Evolutionary conservation across 2,797 vertebrate species (phyloP).

Genomic region (Myoxocephalus aenaeus): DNA sequence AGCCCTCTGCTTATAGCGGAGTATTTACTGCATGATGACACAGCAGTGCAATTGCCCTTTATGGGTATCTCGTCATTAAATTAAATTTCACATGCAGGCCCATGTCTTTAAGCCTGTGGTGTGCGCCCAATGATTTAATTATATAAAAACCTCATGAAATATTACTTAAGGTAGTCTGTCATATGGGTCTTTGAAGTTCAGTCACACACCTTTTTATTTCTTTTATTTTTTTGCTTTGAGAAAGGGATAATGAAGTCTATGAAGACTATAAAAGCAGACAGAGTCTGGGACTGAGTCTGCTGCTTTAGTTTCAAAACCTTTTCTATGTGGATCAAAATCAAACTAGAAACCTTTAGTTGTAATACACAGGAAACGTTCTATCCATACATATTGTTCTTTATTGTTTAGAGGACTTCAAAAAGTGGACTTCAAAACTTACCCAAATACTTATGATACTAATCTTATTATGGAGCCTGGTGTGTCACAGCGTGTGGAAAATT

Average conservation of each 20-base stretch:
- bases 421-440: not conserved
- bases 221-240: slow-evolving; percentile 40
- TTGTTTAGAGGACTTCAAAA: not conserved
- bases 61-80: slow-evolving; percentile 39
- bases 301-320: not conserved
- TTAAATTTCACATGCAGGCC: slow-evolving; percentile 17
- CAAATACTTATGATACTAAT: not conserved
- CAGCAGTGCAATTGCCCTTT: slow-evolving; percentile 50
- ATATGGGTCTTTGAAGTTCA: slow-evolving; percentile 47
- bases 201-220: slow-evolving; percentile 28
- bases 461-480: not conserved
- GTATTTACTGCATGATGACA: slow-evolving; percentile 63
- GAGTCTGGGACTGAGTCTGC: not conserved
- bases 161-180: slow-evolving; percentile 31
- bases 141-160: slow-evolving; percentile 42
- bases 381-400: not conserved
- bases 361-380: not conserved
- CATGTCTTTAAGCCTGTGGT: slow-evolving; percentile 29
- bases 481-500: not conserved
- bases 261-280: not conserved
- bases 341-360: slow-evolving; percentile 6
- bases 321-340: slow-evolving; percentile 12
- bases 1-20: slow-evolving; percentile 11
- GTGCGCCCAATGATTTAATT: slow-evolving; percentile 46
- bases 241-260: slow-evolving; percentile 10